Evolutionary conservation across 1,140 invertebrate genomes (phyloP), one percentile per base, ranked within the genome.

Genomic region (Orchesella cincta): DNA sequence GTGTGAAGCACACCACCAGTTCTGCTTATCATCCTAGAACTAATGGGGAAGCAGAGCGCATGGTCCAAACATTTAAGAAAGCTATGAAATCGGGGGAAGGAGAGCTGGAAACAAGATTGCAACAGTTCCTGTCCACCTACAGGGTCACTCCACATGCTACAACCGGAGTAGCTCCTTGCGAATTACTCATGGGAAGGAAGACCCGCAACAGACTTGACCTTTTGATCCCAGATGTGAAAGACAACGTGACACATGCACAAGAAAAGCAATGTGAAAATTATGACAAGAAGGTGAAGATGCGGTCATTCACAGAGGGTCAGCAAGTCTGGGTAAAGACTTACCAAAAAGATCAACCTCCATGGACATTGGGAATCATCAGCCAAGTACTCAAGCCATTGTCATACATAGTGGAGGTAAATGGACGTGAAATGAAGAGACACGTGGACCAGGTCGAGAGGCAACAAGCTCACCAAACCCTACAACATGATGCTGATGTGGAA

Each of bases 61-160:
- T 82, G 73, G 81, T 86, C 1, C 83, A 85, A 81, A 85, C 82
- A 5, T 33, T 86, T 5, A 86, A 86, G 77, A 76, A 67, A 16
- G 31, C 76, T 28, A 83, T 35, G 71, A 12, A 83, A 81, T 39
- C 39, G 81, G 14, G 82, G 78, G 0, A n/a, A 84, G 0, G 83
- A 85, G 0, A 82, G 80, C 0, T 46, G 31, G 75, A 76, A 1
- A 18, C 20, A 18, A 16, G 76, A 35, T 1, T 80, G 81, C 73
- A 74, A 83, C 73, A 77, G 71, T 1, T 84, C 83, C 3, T 70
- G 35, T 1, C 83, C 85, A 84, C 14, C 78, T 80, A 28, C 84
- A 84, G 20, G 82, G 82, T 35, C 75, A 79, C 0, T 76, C 80
- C 8, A 70, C 84, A 85, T 77, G 73, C 29, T 16, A 83, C 83